Evolutionary conservation across 2,797 vertebrate species (phyloP).

Genomic region (Gymnoscopelus braueri): DNA sequence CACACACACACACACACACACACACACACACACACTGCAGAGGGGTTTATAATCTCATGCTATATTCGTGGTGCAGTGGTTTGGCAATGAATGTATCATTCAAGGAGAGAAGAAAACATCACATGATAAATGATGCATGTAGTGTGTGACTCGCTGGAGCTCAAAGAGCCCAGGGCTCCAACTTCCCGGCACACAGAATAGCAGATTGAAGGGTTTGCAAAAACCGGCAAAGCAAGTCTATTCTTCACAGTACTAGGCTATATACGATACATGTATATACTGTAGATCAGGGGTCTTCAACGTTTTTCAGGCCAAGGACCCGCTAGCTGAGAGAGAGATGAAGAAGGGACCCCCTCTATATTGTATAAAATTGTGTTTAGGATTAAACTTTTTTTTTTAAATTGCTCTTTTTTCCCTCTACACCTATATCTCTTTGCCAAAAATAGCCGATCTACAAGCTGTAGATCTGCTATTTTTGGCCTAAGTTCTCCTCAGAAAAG

Average conservation of each 20-base stretch:
- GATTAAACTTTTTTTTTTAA: no score
- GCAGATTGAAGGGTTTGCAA: conserved; percentile 8
- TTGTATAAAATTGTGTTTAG: no score
- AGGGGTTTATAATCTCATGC: conserved; percentile 35
- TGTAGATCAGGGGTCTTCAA: conserved; percentile 14
- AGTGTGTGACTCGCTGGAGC: conserved; percentile 56
- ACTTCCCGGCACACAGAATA: conserved; percentile 22
- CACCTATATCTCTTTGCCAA: no score
- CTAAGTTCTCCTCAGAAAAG: no score
- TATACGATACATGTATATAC: neutral
- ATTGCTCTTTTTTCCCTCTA: no score
- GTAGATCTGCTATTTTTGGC: no score
- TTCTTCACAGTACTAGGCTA: neutral
- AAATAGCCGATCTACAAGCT: no score
- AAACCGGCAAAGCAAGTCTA: conserved; percentile 8
- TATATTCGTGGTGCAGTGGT: conserved; percentile 32
- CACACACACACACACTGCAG: conserved; percentile 4
- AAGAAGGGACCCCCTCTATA: no score
- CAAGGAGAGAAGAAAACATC: conserved; percentile 51
- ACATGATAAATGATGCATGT: conserved; percentile 69
- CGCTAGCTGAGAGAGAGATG: no score
- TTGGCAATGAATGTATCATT: conserved; percentile 49
- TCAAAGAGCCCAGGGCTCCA: conserved; percentile 20
- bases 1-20: neutral
- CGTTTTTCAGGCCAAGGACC: no score